Evolutionary conservation across 2,888 invertebrate species (phyloP).

Genomic region (Rotaria sp.): DNA sequence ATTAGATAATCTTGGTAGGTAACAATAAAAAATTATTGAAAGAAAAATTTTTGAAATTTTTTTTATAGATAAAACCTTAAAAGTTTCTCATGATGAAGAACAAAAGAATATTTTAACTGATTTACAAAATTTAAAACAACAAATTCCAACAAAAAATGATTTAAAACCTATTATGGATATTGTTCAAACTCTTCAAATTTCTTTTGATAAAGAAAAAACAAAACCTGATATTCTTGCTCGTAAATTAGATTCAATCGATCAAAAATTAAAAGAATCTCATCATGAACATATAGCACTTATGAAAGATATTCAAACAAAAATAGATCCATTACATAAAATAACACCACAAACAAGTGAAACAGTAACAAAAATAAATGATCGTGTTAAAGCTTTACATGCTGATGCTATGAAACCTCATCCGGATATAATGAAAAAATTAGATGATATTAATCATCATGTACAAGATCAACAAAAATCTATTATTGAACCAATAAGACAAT

Average conservation of each 20-base stretch:
- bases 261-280: background rate
- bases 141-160: background rate
- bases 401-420: background rate
- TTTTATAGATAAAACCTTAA: no score
- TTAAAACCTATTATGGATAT: background rate
- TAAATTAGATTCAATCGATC: background rate
- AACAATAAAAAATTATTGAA: background rate
- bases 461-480: background rate
- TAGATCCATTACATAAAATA: background rate
- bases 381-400: background rate
- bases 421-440: background rate
- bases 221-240: background rate
- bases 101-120: background rate
- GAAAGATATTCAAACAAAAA: conserved; percentile 15
- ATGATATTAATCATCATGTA: background rate
- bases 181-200: background rate
- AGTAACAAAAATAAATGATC: background rate
- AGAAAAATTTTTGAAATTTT: no score
- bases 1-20: background rate
- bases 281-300: background rate
- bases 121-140: background rate
- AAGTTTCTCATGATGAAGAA: no score
- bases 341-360: background rate
- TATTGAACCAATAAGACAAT: background rate
- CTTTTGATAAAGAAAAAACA: background rate